Evolutionary conservation across 2,888 invertebrate species (phyloP), one percentile per base, ranked within the genome.

Genomic region (Lithodes maja): DNA sequence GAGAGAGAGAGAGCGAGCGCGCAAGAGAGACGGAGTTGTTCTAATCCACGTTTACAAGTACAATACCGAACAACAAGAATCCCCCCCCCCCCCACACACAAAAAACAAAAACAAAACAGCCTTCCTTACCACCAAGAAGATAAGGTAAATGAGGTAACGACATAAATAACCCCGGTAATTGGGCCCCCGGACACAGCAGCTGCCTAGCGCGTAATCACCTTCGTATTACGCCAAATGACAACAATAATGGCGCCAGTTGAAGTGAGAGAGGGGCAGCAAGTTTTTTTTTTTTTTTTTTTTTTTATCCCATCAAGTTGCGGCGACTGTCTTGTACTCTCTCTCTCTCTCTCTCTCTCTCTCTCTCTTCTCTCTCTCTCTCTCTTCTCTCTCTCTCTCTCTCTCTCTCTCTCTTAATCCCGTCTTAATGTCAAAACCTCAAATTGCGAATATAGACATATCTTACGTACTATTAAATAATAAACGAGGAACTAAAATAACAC

Each of bases 221-320:
- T n/a, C 55, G 79, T 86, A 86, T 86, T 86, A 86, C 80, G 80
- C 49, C 74, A 86, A 86, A 86, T 86, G 86, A 86, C 86, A 86
- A 80, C 86, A 53, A n/a, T 86, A 86, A 86, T 86, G 86, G 78
- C 33, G 49, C 61, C 52, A 52, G 53, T 9, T 17, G 69, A 50
- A 2, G 77, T 17, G 78, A 77, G 12, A 55, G 55, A 17, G 9
- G 15, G 83, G 71, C 50, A n/a, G 9, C 55, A 33, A 15, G 50
- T 2, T 55, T 12, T 33, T 33, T 33, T 61, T 61, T 49, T 15
- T 17, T 2, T 82, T 68, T 33, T 0, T 54, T 15, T 81, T 50
- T 55, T 55, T 55, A 17, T 54, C 81, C 12, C 33, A 3, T n/a
- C 50, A 3, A 12, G 0, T n/a, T 55, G 5, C 55, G 61, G 53